These are phyloP conservation scores for Zoroaster sp. DNA, from an alignment of 53 echinoderm and acorn worm species.

Conservation along the genomic window DNA sequence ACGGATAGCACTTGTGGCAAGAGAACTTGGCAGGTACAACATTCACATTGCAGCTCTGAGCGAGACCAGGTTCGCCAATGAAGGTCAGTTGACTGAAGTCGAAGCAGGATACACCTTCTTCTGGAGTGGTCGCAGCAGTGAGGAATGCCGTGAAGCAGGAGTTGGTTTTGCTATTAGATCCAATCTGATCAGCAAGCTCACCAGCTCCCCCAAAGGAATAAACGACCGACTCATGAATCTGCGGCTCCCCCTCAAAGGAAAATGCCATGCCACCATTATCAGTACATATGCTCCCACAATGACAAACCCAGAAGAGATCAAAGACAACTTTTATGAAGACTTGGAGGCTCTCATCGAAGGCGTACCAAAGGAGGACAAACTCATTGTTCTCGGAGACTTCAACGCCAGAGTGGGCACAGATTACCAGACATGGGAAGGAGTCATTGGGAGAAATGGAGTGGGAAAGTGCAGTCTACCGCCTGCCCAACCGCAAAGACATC, in stretches of 20 bases:
- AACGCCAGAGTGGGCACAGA: slow-evolving; percentile 24
- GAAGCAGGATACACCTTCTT: too few relatives aligned
- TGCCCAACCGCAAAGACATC: background rate
- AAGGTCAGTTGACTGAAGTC: too few relatives aligned
- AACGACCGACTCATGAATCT: slow-evolving; percentile 25
- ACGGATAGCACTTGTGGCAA: background rate
- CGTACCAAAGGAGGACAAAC: background rate
- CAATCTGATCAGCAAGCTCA: background rate
- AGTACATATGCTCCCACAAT: slow-evolving; percentile 22
- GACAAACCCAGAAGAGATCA: slow-evolving; percentile 30
- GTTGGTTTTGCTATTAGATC: slow-evolving; percentile 4
- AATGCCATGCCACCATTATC: background rate
- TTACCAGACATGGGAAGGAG: background rate
- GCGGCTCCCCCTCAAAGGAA: background rate
- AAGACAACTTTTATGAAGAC: slow-evolving; percentile 43
- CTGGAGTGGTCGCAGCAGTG: slow-evolving; percentile 9
- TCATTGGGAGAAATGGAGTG: background rate
- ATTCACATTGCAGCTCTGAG: slow-evolving; percentile 28
- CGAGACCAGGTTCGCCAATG: background rate
- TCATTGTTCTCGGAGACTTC: slow-evolving; percentile 17
- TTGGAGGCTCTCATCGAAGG: background rate
- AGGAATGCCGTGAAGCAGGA: slow-evolving; percentile 14
- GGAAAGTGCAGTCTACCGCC: background rate
- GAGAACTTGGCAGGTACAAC: background rate
- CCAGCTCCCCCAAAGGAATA: background rate